Conservation (phyloP, 2,888 invertebrate species). For the Diarsia brunnea region DNA sequence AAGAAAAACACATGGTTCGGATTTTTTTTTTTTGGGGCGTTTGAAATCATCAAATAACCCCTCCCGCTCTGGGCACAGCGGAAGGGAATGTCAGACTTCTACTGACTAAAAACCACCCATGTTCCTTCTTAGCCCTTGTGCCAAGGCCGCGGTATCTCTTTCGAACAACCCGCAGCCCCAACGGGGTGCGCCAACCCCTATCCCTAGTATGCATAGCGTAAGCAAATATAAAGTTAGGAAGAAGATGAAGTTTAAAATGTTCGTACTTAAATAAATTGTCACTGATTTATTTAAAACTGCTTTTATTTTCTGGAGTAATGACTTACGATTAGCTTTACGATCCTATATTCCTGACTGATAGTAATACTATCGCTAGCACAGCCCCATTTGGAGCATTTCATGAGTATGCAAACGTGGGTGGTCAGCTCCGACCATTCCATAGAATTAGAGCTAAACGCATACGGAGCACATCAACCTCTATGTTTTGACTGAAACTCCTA, state of each 20-base stretch:
- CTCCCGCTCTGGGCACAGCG: no score
- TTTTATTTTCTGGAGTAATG: background rate
- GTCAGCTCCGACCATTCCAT: conserved; percentile 21
- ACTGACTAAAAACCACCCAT: no score
- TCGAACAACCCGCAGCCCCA: no score
- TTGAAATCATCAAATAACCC: no score
- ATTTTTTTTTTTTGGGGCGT: no score
- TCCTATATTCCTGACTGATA: background rate
- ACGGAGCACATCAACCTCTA: conserved; percentile 37
- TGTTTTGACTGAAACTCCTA: conserved; percentile 38
- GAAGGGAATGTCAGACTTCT: no score
- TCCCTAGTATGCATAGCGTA: background rate
- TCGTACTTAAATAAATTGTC: conserved; percentile 1
- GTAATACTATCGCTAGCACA: background rate
- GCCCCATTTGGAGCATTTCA: conserved; percentile 6
- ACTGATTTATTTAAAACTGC: background rate
- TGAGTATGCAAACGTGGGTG: conserved; percentile 32
- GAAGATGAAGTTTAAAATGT: background rate
- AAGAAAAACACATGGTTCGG: background rate
- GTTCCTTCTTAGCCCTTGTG: no score
- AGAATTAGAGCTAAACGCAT: conserved; percentile 27
- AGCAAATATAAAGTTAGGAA: background rate
- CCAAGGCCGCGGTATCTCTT: no score
- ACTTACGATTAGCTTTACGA: conserved; percentile 1
- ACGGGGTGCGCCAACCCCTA: background rate